A percentile compares a stretch with the other conserved stretches of the same genome.
Evolutionary conservation across 2,888 invertebrate genomes (phyloP).

Genomic region (Rhyacophila evoluta): DNA sequence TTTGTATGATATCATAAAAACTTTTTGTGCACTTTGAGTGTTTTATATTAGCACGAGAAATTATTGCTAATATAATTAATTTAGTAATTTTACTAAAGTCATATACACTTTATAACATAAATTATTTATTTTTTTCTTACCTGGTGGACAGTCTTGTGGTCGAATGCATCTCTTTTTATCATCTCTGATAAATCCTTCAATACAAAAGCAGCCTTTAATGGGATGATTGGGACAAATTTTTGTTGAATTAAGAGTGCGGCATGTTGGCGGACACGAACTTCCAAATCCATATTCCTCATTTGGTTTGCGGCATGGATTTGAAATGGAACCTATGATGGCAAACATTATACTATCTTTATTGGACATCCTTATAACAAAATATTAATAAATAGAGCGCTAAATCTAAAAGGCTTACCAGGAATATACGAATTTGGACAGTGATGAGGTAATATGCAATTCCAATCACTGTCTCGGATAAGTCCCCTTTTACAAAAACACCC

Average conservation of each 20-base stretch:
- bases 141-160: constrained; percentile 28
- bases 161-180: not conserved
- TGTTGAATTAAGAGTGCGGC: not conserved
- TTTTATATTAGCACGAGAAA: too few species aligned
- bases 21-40: too few species aligned
- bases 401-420: not conserved
- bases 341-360: too few species aligned
- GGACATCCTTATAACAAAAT: too few species aligned
- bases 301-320: not conserved
- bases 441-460: not conserved
- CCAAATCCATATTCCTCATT: constrained; percentile 23
- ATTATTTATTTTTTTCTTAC: not conserved
- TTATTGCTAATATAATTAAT: too few species aligned
- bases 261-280: constrained; percentile 6
- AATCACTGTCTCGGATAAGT: not conserved
- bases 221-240: not conserved
- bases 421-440: not conserved
- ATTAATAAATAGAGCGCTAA: too few species aligned
- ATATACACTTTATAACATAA: too few species aligned
- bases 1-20: too few species aligned
- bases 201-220: constrained; percentile 23
- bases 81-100: too few species aligned
- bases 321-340: not conserved
- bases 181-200: constrained; percentile 28
- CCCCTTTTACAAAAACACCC: not conserved